A percentile compares a stretch with the other conserved stretches of the same genome.
These are phyloP conservation scores for Enteromius radiatus DNA, from an alignment of 2,797 vertebrate species.

Conservation along the genomic window DNA sequence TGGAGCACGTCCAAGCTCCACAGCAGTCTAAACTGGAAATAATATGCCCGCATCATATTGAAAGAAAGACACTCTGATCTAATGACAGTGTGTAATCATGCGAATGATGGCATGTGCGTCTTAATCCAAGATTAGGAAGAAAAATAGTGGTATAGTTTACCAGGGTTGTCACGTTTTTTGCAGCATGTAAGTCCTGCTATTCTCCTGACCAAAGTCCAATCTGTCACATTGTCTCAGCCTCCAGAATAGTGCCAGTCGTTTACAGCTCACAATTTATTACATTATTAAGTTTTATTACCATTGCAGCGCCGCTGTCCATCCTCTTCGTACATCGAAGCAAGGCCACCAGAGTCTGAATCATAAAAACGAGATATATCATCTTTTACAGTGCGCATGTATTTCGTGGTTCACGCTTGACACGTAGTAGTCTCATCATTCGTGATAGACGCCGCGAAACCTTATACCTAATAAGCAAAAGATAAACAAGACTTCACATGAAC, in stretches of 20 bases:
- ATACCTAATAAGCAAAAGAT: background rate
- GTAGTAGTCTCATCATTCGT: background rate
- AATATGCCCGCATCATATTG: background rate
- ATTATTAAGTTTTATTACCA: constrained; percentile 54
- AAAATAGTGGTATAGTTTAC: background rate
- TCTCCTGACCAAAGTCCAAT: background rate
- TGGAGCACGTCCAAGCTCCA: background rate
- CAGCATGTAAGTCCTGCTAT: background rate
- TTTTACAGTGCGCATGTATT: constrained; percentile 22
- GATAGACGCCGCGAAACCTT: background rate
- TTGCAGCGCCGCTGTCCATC: background rate
- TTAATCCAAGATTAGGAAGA: background rate
- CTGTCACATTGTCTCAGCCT: constrained; percentile 29
- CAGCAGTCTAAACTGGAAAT: background rate
- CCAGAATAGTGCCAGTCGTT: constrained; percentile 16
- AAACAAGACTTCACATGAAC: background rate
- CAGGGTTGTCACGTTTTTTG: background rate
- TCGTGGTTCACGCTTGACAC: background rate
- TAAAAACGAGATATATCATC: constrained; percentile 35
- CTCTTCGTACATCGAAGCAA: constrained; percentile 6
- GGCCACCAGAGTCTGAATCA: constrained; percentile 20
- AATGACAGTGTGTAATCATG: background rate
- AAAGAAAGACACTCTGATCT: background rate
- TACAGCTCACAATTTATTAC: constrained; percentile 52
- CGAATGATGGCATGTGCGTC: background rate